Base-by-base conservation (phyloP, 2,797 vertebrate genomes). In the Eutrigla gurnardus region DNA sequence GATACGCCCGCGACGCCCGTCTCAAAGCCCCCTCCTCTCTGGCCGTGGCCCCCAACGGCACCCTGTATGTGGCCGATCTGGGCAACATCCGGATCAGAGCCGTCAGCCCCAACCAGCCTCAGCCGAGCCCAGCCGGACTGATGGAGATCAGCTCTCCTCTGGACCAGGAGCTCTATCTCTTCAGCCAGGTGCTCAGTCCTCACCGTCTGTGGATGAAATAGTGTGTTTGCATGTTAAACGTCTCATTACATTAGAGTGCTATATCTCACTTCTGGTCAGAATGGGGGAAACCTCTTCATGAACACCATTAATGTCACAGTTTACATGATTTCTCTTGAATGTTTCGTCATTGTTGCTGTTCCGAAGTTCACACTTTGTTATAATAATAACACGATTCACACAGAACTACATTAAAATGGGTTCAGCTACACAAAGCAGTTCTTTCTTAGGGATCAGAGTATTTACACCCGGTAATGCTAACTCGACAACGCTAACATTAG, bases 81-180 rank as follows among this genome's bases (percentile, higher is more conserved):
- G 97, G 96, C 49, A 98, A 98, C 49, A 95, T 98, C 86, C 96
- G 97, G 73, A 97, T 98, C 89, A 95, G 97, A 53, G 95, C 96
- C 0, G 95, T 98, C 67, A 96, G 93, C 87, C 95, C 88, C 7
- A 98, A 98, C 94, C 95, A 95, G 86, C 95, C 97, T 65, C 96
- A 95, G 76, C 94, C 96, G 59, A 93, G 94, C 70, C 91, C 95
- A 13, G 58, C 89, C 1, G 96, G 94, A 46, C 75, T 97, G 79
- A 96, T 97, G 52, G 97, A 98, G 93, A 97, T 98, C 65, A 96
- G 96, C 7, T 98, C 97, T 1, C 96, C 97, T 0, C 94, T 96
- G 3, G 97, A 98, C 90, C 97, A 98, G 91, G 97, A 98, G 80
- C 95, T 98, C 15, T 98, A 98, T 88, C 96, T 97, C 81, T 98